Evolutionary conservation across 2,113 vertebrate genomes (phyloP).

Genomic region (Mobula hypostoma): DNA sequence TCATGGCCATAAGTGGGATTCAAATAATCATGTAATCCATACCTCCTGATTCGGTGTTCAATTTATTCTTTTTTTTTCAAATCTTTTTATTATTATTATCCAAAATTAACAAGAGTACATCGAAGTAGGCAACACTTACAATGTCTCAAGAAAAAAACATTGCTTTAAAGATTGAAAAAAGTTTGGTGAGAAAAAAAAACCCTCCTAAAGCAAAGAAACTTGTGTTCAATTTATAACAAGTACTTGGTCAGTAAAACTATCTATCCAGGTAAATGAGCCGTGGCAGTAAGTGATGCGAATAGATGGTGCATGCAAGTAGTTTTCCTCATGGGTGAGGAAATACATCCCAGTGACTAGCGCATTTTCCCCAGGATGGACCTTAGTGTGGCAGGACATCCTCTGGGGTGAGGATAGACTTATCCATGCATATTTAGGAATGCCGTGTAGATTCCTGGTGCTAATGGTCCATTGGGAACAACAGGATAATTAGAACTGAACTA

Average conservation of each 20-base stretch:
- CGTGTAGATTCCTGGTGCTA: background rate
- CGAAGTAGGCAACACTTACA: too few species aligned
- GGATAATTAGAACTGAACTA: background rate
- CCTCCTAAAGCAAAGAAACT: too few species aligned
- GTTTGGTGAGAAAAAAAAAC: too few species aligned
- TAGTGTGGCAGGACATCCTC: too few species aligned
- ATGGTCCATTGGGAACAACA: too few species aligned
- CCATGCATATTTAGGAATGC: background rate
- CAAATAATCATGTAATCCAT: background rate
- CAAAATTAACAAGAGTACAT: too few species aligned
- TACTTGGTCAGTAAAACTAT: background rate
- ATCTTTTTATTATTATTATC: too few species aligned
- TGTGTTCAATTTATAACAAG: background rate
- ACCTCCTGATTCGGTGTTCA: background rate
- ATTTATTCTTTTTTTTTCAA: background rate
- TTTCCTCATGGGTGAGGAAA: background rate
- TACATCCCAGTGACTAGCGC: too few species aligned
- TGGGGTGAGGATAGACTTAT: background rate
- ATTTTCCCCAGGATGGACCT: background rate
- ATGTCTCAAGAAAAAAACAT: too few species aligned
- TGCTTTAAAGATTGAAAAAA: too few species aligned
- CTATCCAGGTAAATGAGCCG: too few species aligned
- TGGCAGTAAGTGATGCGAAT: background rate
- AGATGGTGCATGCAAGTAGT: too few species aligned
- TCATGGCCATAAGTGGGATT: background rate